A percentile compares a stretch with the other conserved stretches of the same genome.
Evolutionary conservation across 2,888 invertebrate genomes (phyloP).

Genomic region (Acholoe squamosa): DNA sequence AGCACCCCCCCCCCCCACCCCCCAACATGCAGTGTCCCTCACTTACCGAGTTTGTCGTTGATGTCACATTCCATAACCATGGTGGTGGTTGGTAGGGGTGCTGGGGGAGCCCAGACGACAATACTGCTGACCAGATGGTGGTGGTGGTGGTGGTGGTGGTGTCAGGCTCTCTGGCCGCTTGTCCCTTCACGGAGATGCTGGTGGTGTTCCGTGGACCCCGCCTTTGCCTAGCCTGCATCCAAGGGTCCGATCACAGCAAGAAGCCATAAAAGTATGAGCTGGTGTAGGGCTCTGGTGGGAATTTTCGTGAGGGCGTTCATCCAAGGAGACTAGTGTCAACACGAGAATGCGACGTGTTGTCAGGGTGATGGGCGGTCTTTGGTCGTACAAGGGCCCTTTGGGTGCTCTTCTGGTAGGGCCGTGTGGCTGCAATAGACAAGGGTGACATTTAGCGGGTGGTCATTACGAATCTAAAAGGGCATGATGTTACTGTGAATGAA

Average conservation of each 20-base stretch:
- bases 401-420: not conserved
- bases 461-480: too few species aligned
- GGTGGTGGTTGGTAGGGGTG: not conserved
- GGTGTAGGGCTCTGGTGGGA: conserved; percentile 30
- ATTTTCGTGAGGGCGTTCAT: conserved; percentile 43
- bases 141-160: too few species aligned
- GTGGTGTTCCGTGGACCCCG: conserved; percentile 48
- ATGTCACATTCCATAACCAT: conserved; percentile 59
- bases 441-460: too few species aligned
- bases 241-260: conserved; percentile 23
- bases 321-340: not conserved
- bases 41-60: conserved; percentile 49
- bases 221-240: conserved; percentile 61
- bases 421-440: not conserved
- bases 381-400: too few species aligned
- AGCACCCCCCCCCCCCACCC: too few species aligned
- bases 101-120: not conserved
- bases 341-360: not conserved
- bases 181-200: conserved; percentile 13
- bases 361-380: too few species aligned
- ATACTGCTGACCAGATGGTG: not conserved
- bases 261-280: conserved; percentile 51
- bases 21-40: not conserved
- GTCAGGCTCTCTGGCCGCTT: not conserved
- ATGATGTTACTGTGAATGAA: too few species aligned